These are phyloP conservation scores for Lates japonicus DNA, from an alignment of 2,797 vertebrate species.

Conservation along the genomic window DNA sequence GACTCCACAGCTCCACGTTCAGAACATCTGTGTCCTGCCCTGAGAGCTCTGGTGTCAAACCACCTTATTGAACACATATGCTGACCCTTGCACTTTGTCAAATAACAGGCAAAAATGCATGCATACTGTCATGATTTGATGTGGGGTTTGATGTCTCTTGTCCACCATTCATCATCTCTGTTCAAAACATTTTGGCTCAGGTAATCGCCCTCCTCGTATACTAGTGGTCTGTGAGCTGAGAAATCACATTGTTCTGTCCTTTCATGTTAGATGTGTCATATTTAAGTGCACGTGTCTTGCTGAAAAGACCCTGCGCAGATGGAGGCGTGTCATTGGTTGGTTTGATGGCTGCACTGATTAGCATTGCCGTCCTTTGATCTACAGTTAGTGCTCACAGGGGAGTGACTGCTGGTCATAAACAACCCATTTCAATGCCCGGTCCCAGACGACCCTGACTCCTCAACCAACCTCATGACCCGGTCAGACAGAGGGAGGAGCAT, in stretches of 20 bases:
- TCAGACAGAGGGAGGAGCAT: slow-evolving; percentile 34
- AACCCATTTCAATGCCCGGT: slow-evolving; percentile 18
- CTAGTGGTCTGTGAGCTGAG: slow-evolving; percentile 59
- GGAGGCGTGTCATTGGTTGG: slow-evolving; percentile 69
- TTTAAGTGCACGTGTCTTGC: slow-evolving; percentile 20
- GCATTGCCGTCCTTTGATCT: slow-evolving; percentile 70
- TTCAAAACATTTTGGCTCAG: slow-evolving; percentile 43
- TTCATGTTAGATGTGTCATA: slow-evolving; percentile 48
- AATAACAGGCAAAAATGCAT: background rate
- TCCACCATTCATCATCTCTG: slow-evolving; percentile 15
- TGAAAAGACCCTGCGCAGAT: slow-evolving; percentile 36
- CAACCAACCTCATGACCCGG: slow-evolving; percentile 37
- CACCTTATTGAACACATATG: slow-evolving; percentile 51
- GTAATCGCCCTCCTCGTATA: slow-evolving; percentile 40
- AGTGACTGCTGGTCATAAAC: slow-evolving; percentile 47
- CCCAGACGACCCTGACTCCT: slow-evolving; percentile 47
- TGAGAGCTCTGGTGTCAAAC: slow-evolving; percentile 41
- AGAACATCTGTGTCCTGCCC: slow-evolving; percentile 73
- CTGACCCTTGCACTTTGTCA: slow-evolving; percentile 27
- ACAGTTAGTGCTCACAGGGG: slow-evolving; percentile 54
- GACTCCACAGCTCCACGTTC: slow-evolving; percentile 38
- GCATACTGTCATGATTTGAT: background rate
- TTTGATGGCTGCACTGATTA: slow-evolving; percentile 71
- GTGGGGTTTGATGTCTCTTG: slow-evolving; percentile 2
- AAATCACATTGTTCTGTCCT: slow-evolving; percentile 55